Conservation (phyloP, 2,113 vertebrate genomes). For the Myiozetetes cayanensis region DNA sequence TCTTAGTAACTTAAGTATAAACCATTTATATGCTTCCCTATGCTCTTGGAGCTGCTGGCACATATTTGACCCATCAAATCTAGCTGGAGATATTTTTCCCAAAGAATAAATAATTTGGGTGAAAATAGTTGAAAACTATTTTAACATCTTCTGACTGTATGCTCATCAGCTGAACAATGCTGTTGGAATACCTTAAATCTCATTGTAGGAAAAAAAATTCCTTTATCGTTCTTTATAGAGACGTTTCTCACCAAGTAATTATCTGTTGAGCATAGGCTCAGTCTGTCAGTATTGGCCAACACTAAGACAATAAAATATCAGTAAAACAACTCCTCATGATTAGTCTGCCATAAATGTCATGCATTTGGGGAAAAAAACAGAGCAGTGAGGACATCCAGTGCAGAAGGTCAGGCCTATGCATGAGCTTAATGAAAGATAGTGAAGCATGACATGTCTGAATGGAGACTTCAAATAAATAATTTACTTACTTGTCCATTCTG, state of each 20-base stretch:
- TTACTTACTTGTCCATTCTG: constrained; percentile 37
- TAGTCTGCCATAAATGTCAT: neutral
- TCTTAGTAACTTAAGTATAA: neutral
- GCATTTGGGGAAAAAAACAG: neutral
- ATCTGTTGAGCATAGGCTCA: neutral
- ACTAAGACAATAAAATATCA: neutral
- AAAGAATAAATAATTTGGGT: neutral
- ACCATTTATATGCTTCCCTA: neutral
- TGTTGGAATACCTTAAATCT: neutral
- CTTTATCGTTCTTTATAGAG: neutral
- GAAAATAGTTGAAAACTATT: neutral
- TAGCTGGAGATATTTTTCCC: neutral
- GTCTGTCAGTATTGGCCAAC: neutral
- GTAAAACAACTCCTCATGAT: neutral
- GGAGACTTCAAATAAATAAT: constrained; percentile 59
- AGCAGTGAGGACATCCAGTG: neutral
- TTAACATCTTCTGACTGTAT: neutral
- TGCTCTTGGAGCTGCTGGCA: neutral
- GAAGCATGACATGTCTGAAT: constrained; percentile 18
- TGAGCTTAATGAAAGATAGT: constrained; percentile 19
- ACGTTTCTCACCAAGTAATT: neutral
- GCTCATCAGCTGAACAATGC: neutral
- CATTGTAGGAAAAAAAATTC: neutral
- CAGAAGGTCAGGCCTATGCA: neutral
- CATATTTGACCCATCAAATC: neutral